phyloP scores from a whole-genome alignment of 2,113 vertebrate genomes.

The Labeo rohita region DNA sequence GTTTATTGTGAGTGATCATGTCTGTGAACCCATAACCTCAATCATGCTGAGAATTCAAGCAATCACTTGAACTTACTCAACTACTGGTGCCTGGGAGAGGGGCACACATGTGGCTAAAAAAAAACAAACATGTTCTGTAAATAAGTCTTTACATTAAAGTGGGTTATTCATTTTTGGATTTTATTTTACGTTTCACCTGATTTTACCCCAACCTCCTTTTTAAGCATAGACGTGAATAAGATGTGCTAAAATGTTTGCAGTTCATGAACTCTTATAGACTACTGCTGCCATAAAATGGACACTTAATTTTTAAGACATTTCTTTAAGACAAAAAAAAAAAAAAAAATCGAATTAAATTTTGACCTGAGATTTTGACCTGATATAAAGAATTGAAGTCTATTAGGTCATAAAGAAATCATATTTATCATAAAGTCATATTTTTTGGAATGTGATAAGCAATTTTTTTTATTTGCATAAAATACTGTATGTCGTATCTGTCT shows the following conservation, averaged over 20 bases:
- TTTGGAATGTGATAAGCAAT: no score
- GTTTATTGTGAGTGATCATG: background rate
- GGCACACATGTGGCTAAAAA: background rate
- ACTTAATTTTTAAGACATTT: no score
- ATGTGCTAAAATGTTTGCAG: background rate
- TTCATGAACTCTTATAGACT: background rate
- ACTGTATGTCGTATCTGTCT: background rate
- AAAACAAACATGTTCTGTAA: background rate
- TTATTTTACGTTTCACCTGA: background rate
- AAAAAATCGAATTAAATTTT: background rate
- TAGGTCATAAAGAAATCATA: background rate
- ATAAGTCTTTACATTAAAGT: background rate
- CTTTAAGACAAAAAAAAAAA: no score
- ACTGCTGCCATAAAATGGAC: no score
- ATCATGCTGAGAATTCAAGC: slow-evolving; percentile 26
- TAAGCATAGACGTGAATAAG: background rate
- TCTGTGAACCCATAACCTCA: slow-evolving; percentile 31
- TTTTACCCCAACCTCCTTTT: background rate
- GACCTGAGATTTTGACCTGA: background rate
- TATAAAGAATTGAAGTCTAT: no score
- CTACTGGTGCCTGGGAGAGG: background rate
- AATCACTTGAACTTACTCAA: background rate
- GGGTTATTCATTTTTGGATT: background rate
- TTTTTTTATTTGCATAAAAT: background rate
- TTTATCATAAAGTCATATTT: background rate